Evolutionary conservation across 1,140 invertebrate genomes (phyloP).

Genomic region (Leptopilina boulardi): DNA sequence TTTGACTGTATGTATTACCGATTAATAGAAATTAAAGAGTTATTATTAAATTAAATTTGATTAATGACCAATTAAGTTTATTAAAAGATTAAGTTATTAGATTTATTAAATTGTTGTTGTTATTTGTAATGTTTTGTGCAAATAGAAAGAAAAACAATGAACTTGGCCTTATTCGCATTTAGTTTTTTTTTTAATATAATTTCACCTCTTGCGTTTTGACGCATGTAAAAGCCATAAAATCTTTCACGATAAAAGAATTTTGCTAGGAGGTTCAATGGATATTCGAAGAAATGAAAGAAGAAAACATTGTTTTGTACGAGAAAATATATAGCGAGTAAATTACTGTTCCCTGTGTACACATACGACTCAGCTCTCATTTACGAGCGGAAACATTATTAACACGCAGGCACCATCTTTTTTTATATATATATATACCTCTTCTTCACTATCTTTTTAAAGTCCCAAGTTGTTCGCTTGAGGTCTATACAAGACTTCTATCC

Average conservation of each 20-base stretch:
- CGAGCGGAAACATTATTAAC: constrained; percentile 73
- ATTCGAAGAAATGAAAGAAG: constrained; percentile 17
- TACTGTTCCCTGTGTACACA: constrained; percentile 22
- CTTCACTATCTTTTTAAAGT: constrained; percentile 47
- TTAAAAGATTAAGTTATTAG: no score
- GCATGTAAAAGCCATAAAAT: neutral
- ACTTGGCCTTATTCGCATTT: constrained; percentile 59
- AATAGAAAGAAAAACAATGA: constrained; percentile 59
- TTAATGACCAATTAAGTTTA: no score
- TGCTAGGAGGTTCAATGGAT: constrained; percentile 19
- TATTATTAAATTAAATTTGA: no score
- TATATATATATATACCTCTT: constrained; percentile 46
- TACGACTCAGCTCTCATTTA: constrained; percentile 60
- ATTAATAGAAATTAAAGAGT: no score
- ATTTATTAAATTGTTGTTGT: no score
- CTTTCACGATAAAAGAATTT: constrained; percentile 37
- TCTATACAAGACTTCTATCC: constrained; percentile 40
- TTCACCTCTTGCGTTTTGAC: constrained; percentile 24
- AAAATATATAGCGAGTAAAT: constrained; percentile 6
- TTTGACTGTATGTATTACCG: no score
- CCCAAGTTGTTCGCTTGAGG: constrained; percentile 3
- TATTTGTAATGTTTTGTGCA: no score
- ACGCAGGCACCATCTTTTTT: constrained; percentile 43
- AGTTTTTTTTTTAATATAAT: constrained; percentile 9
- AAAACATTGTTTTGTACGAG: constrained; percentile 24